phyloP scores from a whole-genome alignment of 2,113 vertebrate species.

The Helogale parvula region DNA sequence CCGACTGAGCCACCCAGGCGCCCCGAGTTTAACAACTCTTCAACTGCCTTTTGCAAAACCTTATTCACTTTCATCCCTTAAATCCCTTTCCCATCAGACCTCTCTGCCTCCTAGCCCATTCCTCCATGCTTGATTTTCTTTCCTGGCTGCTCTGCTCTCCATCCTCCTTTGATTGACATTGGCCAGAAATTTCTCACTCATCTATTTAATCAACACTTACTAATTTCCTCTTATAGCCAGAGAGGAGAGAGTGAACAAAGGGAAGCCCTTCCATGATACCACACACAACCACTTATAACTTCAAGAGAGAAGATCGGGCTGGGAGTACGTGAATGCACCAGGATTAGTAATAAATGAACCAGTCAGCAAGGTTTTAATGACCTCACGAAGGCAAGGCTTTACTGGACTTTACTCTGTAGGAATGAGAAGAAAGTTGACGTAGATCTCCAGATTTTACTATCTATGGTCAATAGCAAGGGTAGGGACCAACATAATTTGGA shows the following conservation, averaged over 20 bases:
- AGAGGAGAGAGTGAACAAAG: neutral
- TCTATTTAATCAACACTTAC: neutral
- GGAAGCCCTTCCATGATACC: neutral
- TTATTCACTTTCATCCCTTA: neutral
- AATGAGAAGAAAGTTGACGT: neutral
- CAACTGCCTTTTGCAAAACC: neutral
- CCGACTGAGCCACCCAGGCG: too few species aligned
- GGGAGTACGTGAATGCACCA: neutral
- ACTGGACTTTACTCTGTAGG: neutral
- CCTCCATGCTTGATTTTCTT: neutral
- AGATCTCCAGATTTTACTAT: neutral
- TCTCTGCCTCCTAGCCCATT: neutral
- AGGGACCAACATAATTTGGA: neutral
- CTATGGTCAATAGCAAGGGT: neutral
- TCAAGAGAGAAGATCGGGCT: neutral
- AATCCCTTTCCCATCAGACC: neutral
- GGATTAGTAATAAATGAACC: neutral
- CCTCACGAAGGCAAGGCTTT: neutral
- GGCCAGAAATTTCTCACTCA: neutral
- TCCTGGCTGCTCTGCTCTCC: neutral
- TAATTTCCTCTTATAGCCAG: neutral
- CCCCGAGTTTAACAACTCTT: neutral
- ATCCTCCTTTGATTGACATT: neutral
- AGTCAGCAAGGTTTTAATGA: neutral
- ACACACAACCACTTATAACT: neutral